phyloP scores from a whole-genome alignment of 2,113 vertebrate species.

The Dolichallabes microphthalmus region DNA sequence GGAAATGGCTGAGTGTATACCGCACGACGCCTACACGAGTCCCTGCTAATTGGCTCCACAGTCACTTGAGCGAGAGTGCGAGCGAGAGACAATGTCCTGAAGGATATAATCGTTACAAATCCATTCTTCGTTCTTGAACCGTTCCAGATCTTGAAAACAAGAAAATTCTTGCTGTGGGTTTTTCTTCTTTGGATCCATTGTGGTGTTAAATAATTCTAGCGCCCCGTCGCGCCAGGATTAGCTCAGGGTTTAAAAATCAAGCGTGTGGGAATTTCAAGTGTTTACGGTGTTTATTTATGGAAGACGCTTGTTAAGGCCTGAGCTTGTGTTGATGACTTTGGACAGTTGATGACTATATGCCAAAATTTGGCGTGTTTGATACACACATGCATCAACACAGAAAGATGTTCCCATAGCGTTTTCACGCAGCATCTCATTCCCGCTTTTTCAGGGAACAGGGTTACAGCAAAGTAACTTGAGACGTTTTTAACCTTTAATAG shows the following conservation, averaged over 20 bases:
- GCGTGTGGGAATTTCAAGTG: not conserved
- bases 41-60: constrained; percentile 39
- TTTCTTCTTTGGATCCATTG: not conserved
- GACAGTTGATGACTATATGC: too few species aligned
- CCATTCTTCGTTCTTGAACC: not conserved
- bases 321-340: too few species aligned
- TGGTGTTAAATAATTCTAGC: not conserved
- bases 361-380: too few species aligned
- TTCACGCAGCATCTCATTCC: too few species aligned
- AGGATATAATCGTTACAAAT: constrained; percentile 4
- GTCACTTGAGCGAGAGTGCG: constrained; percentile 11
- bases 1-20: constrained; percentile 22
- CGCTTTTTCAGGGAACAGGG: too few species aligned
- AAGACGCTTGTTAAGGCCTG: not conserved
- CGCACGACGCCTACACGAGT: constrained; percentile 20
- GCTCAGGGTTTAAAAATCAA: not conserved
- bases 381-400: too few species aligned
- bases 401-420: too few species aligned
- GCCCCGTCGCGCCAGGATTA: not conserved
- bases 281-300: not conserved
- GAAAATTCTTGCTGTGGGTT: not conserved
- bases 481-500: too few species aligned
- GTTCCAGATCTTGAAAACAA: not conserved
- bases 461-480: too few species aligned
- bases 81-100: not conserved